These are phyloP conservation scores for Heliconius ismenius DNA, from an alignment of 2,888 invertebrate species.

Conservation along the genomic window DNA sequence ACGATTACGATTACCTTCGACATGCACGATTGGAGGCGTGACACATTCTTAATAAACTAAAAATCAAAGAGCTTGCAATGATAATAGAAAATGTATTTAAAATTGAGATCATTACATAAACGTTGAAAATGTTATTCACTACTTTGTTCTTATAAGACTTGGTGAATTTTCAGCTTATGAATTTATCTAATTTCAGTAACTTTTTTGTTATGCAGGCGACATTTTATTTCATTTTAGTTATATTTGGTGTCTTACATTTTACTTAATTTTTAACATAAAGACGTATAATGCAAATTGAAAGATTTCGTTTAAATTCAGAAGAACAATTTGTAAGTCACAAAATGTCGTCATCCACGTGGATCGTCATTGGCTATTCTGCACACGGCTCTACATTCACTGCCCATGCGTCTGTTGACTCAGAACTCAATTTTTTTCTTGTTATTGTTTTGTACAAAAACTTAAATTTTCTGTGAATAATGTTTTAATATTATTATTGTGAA, in stretches of 20 bases:
- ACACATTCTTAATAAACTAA: conserved; percentile 42
- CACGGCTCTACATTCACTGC: conserved; percentile 61
- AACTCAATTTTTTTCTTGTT: conserved; percentile 19
- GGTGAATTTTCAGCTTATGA: neutral
- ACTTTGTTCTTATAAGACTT: neutral
- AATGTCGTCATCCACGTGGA: conserved; percentile 63
- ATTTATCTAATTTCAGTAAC: too few species aligned
- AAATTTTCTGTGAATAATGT: conserved; percentile 15
- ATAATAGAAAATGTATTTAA: neutral
- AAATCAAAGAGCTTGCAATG: neutral
- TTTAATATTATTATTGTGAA: neutral
- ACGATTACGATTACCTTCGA: conserved; percentile 56
- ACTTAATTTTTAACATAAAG: neutral
- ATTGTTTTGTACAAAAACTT: conserved; percentile 16
- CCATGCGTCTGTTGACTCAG: conserved; percentile 65
- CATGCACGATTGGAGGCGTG: conserved; percentile 56
- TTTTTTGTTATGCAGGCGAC: too few species aligned
- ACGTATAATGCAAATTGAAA: neutral
- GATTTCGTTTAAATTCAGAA: conserved; percentile 5
- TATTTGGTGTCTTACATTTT: neutral
- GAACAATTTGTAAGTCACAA: conserved; percentile 40
- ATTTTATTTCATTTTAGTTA: neutral
- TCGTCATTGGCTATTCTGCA: conserved; percentile 74
- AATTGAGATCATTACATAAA: neutral
- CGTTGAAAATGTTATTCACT: neutral